phyloP scores from a whole-genome alignment of 2,113 vertebrate species.

The Etheostoma cragini region DNA sequence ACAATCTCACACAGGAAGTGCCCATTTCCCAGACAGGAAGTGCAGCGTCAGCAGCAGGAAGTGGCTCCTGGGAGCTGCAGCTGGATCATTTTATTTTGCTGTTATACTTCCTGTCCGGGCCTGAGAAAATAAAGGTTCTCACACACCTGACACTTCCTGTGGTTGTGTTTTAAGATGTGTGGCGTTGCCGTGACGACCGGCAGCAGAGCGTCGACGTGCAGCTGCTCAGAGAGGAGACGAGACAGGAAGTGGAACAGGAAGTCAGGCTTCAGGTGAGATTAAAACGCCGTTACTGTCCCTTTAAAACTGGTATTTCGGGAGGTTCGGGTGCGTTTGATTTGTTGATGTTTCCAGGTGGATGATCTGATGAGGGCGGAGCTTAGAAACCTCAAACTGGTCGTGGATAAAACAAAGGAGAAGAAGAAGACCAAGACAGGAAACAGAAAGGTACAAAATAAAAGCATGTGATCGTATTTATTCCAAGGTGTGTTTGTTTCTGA shows the following conservation, averaged over 20 bases:
- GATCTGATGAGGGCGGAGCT: slow-evolving; percentile 15
- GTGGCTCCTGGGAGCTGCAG: slow-evolving; percentile 15
- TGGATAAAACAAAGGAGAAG: background rate
- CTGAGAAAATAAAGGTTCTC: slow-evolving; percentile 20
- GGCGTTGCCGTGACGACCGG: background rate
- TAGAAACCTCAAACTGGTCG: background rate
- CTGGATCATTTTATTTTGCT: background rate
- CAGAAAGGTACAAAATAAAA: background rate
- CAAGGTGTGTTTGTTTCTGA: background rate
- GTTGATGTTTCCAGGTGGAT: background rate
- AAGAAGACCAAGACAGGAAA: background rate
- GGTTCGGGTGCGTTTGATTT: background rate
- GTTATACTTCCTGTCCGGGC: background rate
- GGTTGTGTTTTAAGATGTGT: background rate
- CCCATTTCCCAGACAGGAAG: slow-evolving; percentile 15
- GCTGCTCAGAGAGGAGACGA: slow-evolving; percentile 2
- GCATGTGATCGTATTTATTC: too few relatives aligned
- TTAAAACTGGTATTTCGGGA: too few relatives aligned
- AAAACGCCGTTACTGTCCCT: too few relatives aligned
- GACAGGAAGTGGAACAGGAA: slow-evolving; percentile 24
- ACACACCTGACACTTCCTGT: slow-evolving; percentile 9
- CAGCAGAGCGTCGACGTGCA: background rate
- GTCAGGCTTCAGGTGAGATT: background rate
- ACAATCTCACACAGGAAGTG: background rate
- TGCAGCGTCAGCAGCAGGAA: background rate